These are phyloP conservation scores for Ophion obscuratus DNA, from an alignment of 2,888 invertebrate genomes.

Conservation along the genomic window DNA sequence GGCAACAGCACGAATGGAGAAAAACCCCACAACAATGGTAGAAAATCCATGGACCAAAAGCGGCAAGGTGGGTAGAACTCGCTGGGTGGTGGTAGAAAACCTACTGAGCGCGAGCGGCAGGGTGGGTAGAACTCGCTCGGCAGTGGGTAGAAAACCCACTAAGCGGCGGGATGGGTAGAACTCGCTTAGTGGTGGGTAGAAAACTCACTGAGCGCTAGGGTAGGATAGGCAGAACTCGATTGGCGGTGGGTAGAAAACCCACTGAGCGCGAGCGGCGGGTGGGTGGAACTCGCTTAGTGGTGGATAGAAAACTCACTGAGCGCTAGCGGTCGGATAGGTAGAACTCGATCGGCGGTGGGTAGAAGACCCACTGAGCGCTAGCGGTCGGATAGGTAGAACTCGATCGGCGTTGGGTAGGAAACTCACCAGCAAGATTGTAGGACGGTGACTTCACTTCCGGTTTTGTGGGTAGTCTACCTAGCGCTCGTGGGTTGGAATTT, in stretches of 20 bases:
- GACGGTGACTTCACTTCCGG: neutral
- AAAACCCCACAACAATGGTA: neutral
- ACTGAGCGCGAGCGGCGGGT: no score
- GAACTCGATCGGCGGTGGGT: no score
- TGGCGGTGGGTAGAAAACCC: no score
- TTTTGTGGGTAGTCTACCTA: neutral
- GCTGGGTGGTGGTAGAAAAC: neutral
- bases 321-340: no score
- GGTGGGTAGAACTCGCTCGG: no score
- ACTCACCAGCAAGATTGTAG: neutral
- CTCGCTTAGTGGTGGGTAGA: neutral
- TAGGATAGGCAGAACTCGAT: no score
- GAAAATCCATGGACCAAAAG: neutral
- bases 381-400: no score
- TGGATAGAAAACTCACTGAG: neutral
- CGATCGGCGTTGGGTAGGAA: no score
- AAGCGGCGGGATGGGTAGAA: neutral
- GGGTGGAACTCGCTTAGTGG: no score
- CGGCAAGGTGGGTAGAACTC: neutral
- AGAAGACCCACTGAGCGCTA: no score
- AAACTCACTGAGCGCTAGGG: neutral
- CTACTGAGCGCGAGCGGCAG: neutral
- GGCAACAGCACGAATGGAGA: neutral
- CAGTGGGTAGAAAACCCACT: no score
- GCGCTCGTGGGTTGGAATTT: neutral